Conservation (phyloP, 2,888 invertebrate species). For the Boloria selene region DNA sequence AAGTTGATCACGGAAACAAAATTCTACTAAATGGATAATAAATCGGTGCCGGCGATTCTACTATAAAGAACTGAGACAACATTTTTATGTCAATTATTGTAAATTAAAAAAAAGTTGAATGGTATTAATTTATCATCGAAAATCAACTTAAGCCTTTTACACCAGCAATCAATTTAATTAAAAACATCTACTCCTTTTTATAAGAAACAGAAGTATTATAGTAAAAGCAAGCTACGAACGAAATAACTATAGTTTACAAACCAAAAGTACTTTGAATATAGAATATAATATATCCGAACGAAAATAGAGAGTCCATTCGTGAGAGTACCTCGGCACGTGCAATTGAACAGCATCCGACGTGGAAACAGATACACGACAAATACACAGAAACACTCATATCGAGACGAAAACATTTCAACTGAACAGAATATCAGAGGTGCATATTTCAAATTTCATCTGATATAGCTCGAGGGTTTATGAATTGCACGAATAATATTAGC, state of each 20-base stretch:
- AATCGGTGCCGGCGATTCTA: too few species aligned
- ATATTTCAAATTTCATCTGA: conserved; percentile 41
- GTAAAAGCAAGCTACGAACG: too few species aligned
- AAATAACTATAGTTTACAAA: background rate
- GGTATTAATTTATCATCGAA: too few species aligned
- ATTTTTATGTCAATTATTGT: too few species aligned
- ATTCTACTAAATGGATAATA: too few species aligned
- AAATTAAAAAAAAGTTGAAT: too few species aligned
- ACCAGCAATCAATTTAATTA: too few species aligned
- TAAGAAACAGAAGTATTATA: too few species aligned
- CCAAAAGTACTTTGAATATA: conserved; percentile 1
- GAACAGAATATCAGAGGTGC: conserved; percentile 40
- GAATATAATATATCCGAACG: conserved; percentile 5
- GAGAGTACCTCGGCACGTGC: conserved; percentile 58
- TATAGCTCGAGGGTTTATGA: conserved; percentile 29
- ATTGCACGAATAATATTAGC: conserved; percentile 10
- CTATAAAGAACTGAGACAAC: too few species aligned
- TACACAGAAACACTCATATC: conserved; percentile 45
- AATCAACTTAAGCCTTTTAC: too few species aligned
- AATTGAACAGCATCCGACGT: conserved; percentile 72
- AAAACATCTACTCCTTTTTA: too few species aligned
- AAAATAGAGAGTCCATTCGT: conserved; percentile 36
- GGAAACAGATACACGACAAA: conserved; percentile 72
- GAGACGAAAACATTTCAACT: conserved; percentile 39
- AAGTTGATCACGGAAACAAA: too few species aligned